Conservation (phyloP, 2,797 vertebrate species). For the Leptoclinus maculatus region DNA sequence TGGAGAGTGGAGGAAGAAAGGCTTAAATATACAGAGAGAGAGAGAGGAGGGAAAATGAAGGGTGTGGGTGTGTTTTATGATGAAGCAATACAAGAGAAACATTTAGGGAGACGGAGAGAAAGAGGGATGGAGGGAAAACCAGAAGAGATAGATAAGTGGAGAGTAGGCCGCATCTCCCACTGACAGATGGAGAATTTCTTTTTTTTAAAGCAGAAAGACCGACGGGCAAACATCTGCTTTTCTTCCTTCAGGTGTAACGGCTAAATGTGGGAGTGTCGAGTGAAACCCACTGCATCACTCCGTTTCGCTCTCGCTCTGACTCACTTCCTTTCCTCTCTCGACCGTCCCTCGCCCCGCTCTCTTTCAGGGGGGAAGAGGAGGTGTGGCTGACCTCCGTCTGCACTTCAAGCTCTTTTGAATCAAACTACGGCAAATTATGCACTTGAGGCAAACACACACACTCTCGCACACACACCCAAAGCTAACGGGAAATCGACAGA, state of each 20-base stretch:
- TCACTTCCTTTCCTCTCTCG: conserved; percentile 27
- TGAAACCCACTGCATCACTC: conserved; percentile 45
- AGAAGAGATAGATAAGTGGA: conserved; percentile 10
- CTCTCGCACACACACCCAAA: not conserved
- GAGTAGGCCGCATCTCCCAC: conserved; percentile 21
- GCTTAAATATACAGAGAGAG: conserved; percentile 24
- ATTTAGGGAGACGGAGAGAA: conserved; percentile 1
- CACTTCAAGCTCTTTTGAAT: conserved; percentile 52
- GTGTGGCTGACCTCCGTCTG: conserved; percentile 52
- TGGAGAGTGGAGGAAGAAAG: conserved; percentile 35
- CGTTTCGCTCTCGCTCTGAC: conserved; percentile 51
- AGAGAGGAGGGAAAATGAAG: conserved; percentile 31
- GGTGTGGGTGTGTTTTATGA: conserved; percentile 26
- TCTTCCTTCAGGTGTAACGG: conserved; percentile 52
- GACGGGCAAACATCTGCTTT: conserved; percentile 47
- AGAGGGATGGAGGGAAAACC: not conserved
- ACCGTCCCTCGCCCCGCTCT: not conserved
- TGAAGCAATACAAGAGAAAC: conserved; percentile 17
- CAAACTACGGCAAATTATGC: conserved; percentile 45
- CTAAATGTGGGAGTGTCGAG: conserved; percentile 56
- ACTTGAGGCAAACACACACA: conserved; percentile 33
- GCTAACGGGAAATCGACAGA: conserved; percentile 29
- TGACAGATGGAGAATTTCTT: conserved; percentile 16
- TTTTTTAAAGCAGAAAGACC: not conserved
- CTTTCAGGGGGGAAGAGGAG: conserved; percentile 16